Conservation (phyloP, 2,797 vertebrate species). For the Ceyx erithaca region DNA sequence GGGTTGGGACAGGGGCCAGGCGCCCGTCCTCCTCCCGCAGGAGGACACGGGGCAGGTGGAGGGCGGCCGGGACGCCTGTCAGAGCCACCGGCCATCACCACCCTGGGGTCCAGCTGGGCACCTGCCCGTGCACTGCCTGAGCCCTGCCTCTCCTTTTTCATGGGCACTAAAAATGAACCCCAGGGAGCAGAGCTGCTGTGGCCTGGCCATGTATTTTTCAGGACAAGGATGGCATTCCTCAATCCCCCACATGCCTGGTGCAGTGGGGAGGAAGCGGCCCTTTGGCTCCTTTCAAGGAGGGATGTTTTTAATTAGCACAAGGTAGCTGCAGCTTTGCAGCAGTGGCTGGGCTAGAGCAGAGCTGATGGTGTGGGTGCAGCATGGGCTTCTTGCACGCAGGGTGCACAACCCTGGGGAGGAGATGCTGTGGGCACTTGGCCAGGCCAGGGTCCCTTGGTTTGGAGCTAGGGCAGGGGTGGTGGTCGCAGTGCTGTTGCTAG, state of each 20-base stretch:
- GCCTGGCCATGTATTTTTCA: not conserved
- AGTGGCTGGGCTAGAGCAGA: not conserved
- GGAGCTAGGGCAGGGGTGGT: not conserved
- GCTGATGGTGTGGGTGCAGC: fast-evolving
- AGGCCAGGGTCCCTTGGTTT: fast-evolving
- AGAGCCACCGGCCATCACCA: fast-evolving
- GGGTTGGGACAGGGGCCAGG: constrained; percentile 42
- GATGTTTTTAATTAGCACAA: constrained; percentile 53
- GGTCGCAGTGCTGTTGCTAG: fast-evolving
- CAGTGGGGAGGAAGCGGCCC: not conserved
- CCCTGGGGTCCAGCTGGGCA: fast-evolving
- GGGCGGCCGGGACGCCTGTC: fast-evolving
- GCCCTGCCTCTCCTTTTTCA: not conserved
- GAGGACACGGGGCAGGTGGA: constrained; percentile 28
- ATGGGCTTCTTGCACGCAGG: fast-evolving
- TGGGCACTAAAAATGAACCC: constrained; percentile 26
- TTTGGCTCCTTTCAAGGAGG: not conserved
- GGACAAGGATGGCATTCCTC: constrained; percentile 49
- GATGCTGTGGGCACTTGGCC: fast-evolving
- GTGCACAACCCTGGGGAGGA: fast-evolving
- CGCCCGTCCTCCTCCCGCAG: not conserved
- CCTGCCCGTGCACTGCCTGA: not conserved
- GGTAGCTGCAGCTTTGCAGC: constrained; percentile 45
- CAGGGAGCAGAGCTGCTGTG: not conserved
- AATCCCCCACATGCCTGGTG: not conserved